Base-by-base conservation (phyloP, 2,888 invertebrate species). In the Chaitophorus viminalis region DNA sequence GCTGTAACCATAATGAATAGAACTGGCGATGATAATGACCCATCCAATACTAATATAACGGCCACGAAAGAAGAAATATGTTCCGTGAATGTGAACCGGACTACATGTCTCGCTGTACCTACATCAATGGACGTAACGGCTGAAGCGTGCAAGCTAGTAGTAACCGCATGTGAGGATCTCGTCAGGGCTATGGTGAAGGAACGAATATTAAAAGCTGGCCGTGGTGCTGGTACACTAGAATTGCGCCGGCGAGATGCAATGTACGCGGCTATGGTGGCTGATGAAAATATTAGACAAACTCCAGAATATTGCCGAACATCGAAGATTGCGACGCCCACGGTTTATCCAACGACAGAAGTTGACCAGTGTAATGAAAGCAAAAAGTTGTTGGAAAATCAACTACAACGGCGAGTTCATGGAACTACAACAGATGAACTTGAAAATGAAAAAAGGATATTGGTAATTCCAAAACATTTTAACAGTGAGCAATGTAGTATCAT, bases 271-370 rank as follows among this genome's bases (percentile, higher is more conserved):
- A 39, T 84, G 18, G 84, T 68, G 1, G 14, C n/a, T 21, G 76
- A 84, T 18, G 76, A 84, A 1, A 25, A 68, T 2, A 68, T 84
- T 76, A 31, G 76, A 1, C 65, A 76, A 31, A 46, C 31, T 25
- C 76, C 84, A 25, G 76, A 84, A 31, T 65, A 76, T 75, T 65
- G 82, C 21, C 60, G 54, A 5, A 83, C 82, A 17, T 1, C 46
- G 9, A 33, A 4, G 9, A 33, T 31, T 17, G 3, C 3, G 2
- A 33, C n/a, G 9, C 25, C 72, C 0, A 11, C 54, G 2, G 11
- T 31, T 17, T 17, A 29, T 70, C 70, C 70, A 25, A 3, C 8
- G 3, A 3, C 17, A 3, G 17, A 5, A 1, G 0, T 25, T 9
- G 18, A 70, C 31, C 11, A 14, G 17, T 29, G 29, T 31, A 29